Evolutionary conservation across 2,797 vertebrate genomes (phyloP), one percentile per base, ranked within the genome.

Genomic region (Gouania willdenowi): DNA sequence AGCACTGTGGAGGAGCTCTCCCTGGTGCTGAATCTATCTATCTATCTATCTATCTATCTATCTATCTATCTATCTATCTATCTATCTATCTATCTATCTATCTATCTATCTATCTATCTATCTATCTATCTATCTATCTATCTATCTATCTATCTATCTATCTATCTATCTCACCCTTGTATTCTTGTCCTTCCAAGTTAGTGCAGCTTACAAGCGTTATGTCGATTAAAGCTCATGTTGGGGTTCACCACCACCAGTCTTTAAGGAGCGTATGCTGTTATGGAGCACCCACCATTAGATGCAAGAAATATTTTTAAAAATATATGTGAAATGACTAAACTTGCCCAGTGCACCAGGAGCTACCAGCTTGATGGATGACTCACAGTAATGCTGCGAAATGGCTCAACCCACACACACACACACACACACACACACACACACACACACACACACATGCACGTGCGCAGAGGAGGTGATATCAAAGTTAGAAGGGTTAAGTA

Each of bases 281-380:
- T 41, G 39, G 42, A 59, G 41, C 50, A 73, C 57, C 68, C 39
- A 63, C 45, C 41, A 59, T 35, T 37, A 25, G 33, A 75, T 64
- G 49, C 67, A 66, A 43, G 56, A 20, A 57, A 35, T 21, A 4
- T 36, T 46, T 63, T 66, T 43, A 58, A 56, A 71, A 38, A 75
- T 50, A 59, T 46, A 77, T 77, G 62, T 66, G 64, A 67, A 79
- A 72, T 80, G 61, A 71, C 62, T 79, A 70, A 81, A 75, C 52
- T 66, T 76, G 29, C 49, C 52, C 48, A 61, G 68, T 67, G 57
- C 67, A 71, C 55, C 41, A 58, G 77, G 63, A 70, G 59, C 73
- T 73, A 77, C 67, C 75, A 75, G 80, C 73, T 75, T 83, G 82
- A 82, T 71, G 64, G 71, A 81, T 83, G 80, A 83, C 66, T 85